phyloP scores from a whole-genome alignment of 2,113 vertebrate species.

The Alosa alosa region DNA sequence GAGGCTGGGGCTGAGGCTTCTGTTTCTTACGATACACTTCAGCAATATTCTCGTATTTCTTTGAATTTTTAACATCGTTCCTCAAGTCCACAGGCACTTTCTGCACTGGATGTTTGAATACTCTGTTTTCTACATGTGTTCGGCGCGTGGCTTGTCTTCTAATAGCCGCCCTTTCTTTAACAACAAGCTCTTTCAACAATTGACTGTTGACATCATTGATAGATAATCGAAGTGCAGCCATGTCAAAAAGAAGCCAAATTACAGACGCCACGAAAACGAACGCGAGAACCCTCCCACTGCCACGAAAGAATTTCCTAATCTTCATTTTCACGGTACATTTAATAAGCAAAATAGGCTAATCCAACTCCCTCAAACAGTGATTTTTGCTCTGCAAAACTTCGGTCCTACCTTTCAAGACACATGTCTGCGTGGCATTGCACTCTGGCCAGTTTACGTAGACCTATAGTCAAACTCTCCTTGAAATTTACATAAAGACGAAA shows the following conservation, averaged over 20 bases:
- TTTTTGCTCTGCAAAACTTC: not conserved
- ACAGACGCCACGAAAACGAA: slow-evolving; percentile 87
- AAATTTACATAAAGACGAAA: not conserved
- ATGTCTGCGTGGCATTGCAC: slow-evolving; percentile 51
- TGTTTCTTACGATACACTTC: slow-evolving; percentile 54
- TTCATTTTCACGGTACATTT: slow-evolving; percentile 62
- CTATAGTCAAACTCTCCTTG: not conserved
- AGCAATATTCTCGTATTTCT: slow-evolving; percentile 26
- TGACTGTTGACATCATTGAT: slow-evolving; percentile 75
- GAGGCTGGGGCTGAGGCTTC: slow-evolving; percentile 18
- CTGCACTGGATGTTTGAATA: slow-evolving; percentile 55
- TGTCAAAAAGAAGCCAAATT: slow-evolving; percentile 90
- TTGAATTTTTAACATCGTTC: slow-evolving; percentile 14
- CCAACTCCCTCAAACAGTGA: not conserved
- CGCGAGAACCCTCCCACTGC: slow-evolving; percentile 81
- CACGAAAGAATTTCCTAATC: slow-evolving; percentile 80
- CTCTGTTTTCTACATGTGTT: slow-evolving; percentile 27
- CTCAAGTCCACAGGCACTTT: slow-evolving; percentile 39
- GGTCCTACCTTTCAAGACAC: not conserved
- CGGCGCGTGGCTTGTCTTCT: slow-evolving; percentile 36
- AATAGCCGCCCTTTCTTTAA: slow-evolving; percentile 55
- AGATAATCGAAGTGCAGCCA: slow-evolving; percentile 87
- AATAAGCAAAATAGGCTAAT: not conserved
- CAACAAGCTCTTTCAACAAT: slow-evolving; percentile 64
- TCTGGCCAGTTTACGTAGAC: slow-evolving; percentile 6